A percentile compares a stretch with the other conserved stretches of the same genome.
These are phyloP conservation scores for Eristalis pertinax DNA, from an alignment of 2,888 invertebrate genomes.

Conservation along the genomic window DNA sequence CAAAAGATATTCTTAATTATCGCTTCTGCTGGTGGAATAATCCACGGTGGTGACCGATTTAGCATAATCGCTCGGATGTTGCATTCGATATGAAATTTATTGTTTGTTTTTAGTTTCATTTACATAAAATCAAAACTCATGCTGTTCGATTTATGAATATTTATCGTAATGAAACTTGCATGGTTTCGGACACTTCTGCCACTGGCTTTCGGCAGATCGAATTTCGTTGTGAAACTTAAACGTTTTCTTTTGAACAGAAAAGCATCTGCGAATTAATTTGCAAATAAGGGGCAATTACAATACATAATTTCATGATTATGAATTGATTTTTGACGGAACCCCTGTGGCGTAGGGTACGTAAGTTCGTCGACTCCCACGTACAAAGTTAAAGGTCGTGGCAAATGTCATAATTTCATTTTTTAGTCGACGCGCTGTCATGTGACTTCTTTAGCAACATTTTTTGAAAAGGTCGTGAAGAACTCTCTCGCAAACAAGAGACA, in stretches of 20 bases:
- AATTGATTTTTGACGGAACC: not conserved
- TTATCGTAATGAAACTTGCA: conserved; percentile 2
- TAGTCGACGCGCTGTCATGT: too few relatives aligned
- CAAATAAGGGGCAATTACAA: not conserved
- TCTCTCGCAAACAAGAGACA: too few relatives aligned
- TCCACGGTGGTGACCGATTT: not conserved
- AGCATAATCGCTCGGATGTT: not conserved
- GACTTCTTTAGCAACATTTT: too few relatives aligned
- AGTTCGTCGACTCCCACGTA: not conserved
- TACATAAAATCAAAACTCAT: not conserved
- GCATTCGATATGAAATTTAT: not conserved
- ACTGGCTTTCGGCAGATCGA: not conserved
- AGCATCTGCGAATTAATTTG: not conserved
- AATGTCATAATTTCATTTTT: too few relatives aligned
- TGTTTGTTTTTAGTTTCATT: not conserved
- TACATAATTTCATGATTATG: not conserved
- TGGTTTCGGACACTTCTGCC: not conserved
- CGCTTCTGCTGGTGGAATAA: not conserved
- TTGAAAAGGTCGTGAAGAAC: too few relatives aligned
- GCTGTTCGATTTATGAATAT: conserved; percentile 28
- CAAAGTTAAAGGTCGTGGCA: too few relatives aligned
- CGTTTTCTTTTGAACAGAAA: not conserved
- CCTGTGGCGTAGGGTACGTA: not conserved
- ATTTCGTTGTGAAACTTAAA: not conserved
- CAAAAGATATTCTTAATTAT: conserved; percentile 20